Percentiles rank a stretch among this genome's conserved stretches.
phyloP scores from a whole-genome alignment of 2,888 invertebrate genomes.

The Oscheius onirici region DNA sequence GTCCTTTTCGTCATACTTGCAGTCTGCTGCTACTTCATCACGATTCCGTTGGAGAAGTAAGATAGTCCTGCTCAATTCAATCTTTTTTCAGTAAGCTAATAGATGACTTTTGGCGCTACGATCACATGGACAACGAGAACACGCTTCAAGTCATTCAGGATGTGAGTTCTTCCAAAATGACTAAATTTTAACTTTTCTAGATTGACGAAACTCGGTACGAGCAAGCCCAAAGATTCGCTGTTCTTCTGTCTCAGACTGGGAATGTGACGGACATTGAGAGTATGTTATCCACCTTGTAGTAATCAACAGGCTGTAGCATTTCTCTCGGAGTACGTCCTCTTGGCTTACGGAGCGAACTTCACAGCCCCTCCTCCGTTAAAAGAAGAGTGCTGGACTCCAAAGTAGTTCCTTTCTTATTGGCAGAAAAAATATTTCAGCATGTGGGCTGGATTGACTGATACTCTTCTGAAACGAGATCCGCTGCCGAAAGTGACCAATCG shows the following conservation, averaged over 20 bases:
- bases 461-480: slow-evolving; percentile 3
- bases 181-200: neutral
- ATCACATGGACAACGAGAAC: slow-evolving; percentile 16
- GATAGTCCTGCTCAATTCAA: neutral
- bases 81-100: neutral
- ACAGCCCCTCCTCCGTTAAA: neutral
- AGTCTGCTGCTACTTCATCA: neutral
- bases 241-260: neutral
- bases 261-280: neutral
- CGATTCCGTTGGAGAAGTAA: neutral
- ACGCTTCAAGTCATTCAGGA: neutral
- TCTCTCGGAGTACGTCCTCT: neutral
- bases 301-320: neutral
- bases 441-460: slow-evolving; percentile 12
- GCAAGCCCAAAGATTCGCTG: neutral
- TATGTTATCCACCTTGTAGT: neutral
- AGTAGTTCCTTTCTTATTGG: too few species aligned
- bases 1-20: neutral
- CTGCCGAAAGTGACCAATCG: neutral
- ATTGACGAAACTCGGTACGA: slow-evolving; percentile 4
- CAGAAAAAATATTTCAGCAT: neutral
- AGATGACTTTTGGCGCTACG: neutral
- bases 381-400: neutral
- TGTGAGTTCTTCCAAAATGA: neutral
- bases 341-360: neutral